Conservation (phyloP, 2,888 invertebrate species). For the Caenorhabditis uteleia region DNA sequence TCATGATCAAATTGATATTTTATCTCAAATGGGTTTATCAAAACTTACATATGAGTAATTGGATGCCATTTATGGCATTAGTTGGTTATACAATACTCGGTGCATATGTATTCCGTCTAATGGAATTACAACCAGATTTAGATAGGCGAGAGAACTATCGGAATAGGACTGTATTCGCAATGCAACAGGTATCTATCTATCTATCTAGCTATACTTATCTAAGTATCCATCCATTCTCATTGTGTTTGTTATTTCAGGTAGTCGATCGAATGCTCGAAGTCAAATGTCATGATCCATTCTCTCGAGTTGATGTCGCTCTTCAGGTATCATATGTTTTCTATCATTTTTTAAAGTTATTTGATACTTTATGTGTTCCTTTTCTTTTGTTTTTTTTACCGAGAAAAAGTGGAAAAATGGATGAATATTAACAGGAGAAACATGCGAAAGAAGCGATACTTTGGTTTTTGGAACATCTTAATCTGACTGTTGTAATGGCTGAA, state of each 20-base stretch:
- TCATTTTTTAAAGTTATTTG: neutral
- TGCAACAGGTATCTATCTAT: slow-evolving; percentile 47
- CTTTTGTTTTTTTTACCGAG: too few species aligned
- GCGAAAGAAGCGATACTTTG: slow-evolving; percentile 64
- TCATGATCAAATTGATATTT: too few species aligned
- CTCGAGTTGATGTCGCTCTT: slow-evolving; percentile 15
- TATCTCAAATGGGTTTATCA: slow-evolving; percentile 7
- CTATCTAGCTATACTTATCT: neutral
- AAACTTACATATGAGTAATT: slow-evolving; percentile 1
- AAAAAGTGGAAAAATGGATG: neutral
- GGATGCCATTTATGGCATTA: slow-evolving; percentile 1
- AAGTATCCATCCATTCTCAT: too few species aligned
- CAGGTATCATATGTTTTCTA: slow-evolving; percentile 22
- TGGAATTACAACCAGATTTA: slow-evolving; percentile 43
- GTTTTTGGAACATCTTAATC: slow-evolving; percentile 64
- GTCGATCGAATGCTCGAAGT: slow-evolving; percentile 61
- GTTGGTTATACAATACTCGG: slow-evolving; percentile 61
- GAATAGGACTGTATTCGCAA: slow-evolving; percentile 53
- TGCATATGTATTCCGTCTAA: slow-evolving; percentile 56
- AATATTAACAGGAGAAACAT: slow-evolving; percentile 45
- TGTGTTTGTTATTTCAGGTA: slow-evolving; percentile 40
- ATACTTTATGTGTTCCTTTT: too few species aligned
- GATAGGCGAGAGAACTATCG: slow-evolving; percentile 40
- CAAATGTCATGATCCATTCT: slow-evolving; percentile 48
- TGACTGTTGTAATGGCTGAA: slow-evolving; percentile 60